phyloP scores from a whole-genome alignment of 2,797 vertebrate species.

The Gastrophryne carolinensis region DNA sequence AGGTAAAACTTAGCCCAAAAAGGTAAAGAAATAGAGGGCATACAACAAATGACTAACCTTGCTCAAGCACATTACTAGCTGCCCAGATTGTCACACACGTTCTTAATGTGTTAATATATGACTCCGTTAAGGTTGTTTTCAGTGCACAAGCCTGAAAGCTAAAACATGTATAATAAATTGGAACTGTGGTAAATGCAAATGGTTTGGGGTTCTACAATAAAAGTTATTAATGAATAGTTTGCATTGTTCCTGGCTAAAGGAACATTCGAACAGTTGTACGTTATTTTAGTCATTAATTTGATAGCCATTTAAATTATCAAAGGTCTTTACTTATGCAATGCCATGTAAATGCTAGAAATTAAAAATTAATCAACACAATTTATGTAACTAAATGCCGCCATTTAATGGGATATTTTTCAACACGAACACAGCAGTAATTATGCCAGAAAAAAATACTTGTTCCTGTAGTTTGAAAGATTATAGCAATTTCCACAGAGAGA shows the following conservation, averaged over 20 bases:
- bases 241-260: slow-evolving; percentile 69
- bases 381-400: slow-evolving; percentile 88
- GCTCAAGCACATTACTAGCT: no score
- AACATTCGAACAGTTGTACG: slow-evolving; percentile 81
- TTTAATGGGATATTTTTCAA: slow-evolving; percentile 97
- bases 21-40: no score
- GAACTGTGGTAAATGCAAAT: slow-evolving; percentile 28
- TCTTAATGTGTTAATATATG: no score
- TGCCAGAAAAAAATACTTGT: slow-evolving; percentile 83
- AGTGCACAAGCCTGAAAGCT: no score
- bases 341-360: slow-evolving; percentile 82
- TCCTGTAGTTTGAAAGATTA: slow-evolving; percentile 96
- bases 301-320: slow-evolving; percentile 91
- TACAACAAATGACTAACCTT: no score
- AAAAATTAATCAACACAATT: slow-evolving; percentile 96
- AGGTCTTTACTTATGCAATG: slow-evolving; percentile 87
- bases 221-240: slow-evolving; percentile 68
- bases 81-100: no score
- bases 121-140: no score
- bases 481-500: slow-evolving; percentile 98
- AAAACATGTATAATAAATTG: slow-evolving; percentile 12
- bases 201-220: slow-evolving; percentile 45
- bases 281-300: slow-evolving; percentile 83
- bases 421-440: slow-evolving; percentile 97
- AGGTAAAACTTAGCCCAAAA: no score